Evolutionary conservation across 2,113 vertebrate genomes (phyloP), one percentile per base, ranked within the genome.

Genomic region (Phasianus colchicus): DNA sequence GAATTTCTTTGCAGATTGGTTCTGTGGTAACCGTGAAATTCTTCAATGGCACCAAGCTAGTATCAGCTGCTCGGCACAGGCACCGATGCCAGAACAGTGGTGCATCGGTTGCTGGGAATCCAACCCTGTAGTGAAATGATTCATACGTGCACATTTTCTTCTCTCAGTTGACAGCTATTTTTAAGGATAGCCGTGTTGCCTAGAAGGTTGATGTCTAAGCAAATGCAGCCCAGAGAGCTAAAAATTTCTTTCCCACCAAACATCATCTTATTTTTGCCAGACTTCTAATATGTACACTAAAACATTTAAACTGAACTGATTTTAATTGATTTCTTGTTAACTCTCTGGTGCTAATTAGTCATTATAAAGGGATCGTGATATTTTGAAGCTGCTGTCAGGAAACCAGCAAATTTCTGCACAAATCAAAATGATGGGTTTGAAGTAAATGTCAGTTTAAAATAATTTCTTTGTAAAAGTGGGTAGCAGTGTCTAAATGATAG

Each of bases 111-210:
- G 89, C 95, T 96, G 96, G 93, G 88, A 95, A 95, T 96, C 92
- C 84, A 91, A 58, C 21, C 77, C 61, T 64, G 65, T 92, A 90
- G 89, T 95, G 89, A 96, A 96, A 93, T 96, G 92, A 96, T 97
- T 95, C 93, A 95, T 92, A 88, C 84, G 89, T 91, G 95, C 90
- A 96, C 96, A 96, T 96, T 97, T 96, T 95, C 93, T 76, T 93
- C 92, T 90, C 95, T 86, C 78, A 92, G 95, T 89, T 96, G 96
- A 89, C 95, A 95, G 95, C 93, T 88, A 95, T 95, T 95, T 96
- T 97, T 98, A 97, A 98, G 96, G 97, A 94, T 96, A 97, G 95
- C 93, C 38, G 92, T 88, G 90, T 97, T 98, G 92, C 95, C 84
- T 97, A 86, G 92, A 70, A 63, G 66, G 54, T 92, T 89, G 94